Base-by-base conservation (phyloP, 2,113 vertebrate genomes). In the Toxotes chatareus region DNA sequence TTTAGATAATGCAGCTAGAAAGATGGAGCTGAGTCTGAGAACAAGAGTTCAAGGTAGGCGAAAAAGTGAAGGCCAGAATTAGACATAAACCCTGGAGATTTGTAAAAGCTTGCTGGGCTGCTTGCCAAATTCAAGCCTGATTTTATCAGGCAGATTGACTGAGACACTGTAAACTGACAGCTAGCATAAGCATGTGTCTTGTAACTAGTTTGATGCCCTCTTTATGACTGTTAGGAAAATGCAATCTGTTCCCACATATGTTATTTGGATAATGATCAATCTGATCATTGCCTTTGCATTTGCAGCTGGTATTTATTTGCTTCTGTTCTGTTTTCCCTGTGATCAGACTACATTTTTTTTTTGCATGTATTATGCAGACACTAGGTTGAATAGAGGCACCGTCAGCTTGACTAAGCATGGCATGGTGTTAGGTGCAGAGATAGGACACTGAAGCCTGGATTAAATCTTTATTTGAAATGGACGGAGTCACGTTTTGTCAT, bases 161-260 rank as follows among this genome's bases (percentile, higher is more conserved):
- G 32, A 69, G 59, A 86, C 59, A 44, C n/a, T 51, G 56, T 68
- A 44, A 78, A 74, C 44, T 76, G 61, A 67, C 73, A 66, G 64
- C 57, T 42, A 53, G 42, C 42, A 74, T 32, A 77, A 56, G n/a
- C 67, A 74, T 32, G 16, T 38, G 21, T 69, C 57, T 71, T 66
- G 40, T 9, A 69, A 59, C 61, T 27, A 59, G 57, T 60, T 80
- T 55, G 42, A 65, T 62, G 21, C 38, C 36, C 60, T 67, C 32
- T 81, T 56, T 72, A 73, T 42, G 72, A 9, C 57, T 11, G 34
- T 62, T 44, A 73, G 65, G 42, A 74, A 84, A 80, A 62, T 72
- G 17, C 34, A 56, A 44, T 81, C 71, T 74, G 46, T 10, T 71
- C 66, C 36, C 7, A 32, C 36, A 56, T 79, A 38, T 4, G 31